phyloP scores from a whole-genome alignment of 2,888 invertebrate genomes.

The Yponomeuta cagnagella region DNA sequence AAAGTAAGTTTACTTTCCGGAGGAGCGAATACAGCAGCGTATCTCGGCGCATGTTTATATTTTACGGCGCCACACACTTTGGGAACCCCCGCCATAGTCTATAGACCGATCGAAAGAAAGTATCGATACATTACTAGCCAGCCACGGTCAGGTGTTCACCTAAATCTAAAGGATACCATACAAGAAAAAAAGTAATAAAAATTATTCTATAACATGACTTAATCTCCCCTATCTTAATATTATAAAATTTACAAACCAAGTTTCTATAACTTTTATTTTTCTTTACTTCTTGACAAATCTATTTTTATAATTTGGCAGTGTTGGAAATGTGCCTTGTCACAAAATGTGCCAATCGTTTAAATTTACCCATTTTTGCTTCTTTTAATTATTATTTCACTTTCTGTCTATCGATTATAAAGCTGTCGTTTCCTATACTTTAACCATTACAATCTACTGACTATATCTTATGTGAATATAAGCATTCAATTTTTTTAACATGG shows the following conservation, averaged over 20 bases:
- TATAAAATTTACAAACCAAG: slow-evolving; percentile 59
- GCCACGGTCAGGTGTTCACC: slow-evolving; percentile 50
- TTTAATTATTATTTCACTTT: slow-evolving; percentile 19
- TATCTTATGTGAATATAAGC: slow-evolving; percentile 60
- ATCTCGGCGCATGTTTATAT: too few species aligned
- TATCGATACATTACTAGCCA: slow-evolving; percentile 27
- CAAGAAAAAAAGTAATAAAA: slow-evolving; percentile 60
- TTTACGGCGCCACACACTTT: too few species aligned
- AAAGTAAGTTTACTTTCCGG: too few species aligned
- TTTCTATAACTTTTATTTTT: slow-evolving; percentile 31
- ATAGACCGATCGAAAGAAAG: slow-evolving; percentile 24
- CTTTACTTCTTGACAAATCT: slow-evolving; percentile 41
- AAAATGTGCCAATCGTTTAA: slow-evolving; percentile 39
- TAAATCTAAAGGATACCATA: slow-evolving; percentile 63
- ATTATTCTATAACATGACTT: slow-evolving; percentile 72
- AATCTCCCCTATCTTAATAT: slow-evolving; percentile 34
- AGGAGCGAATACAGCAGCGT: too few species aligned
- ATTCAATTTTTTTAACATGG: slow-evolving; percentile 41
- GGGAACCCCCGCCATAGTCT: too few species aligned
- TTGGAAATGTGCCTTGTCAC: slow-evolving; percentile 76
- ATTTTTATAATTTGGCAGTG: slow-evolving; percentile 68
- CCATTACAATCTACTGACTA: slow-evolving; percentile 65
- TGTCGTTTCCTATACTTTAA: slow-evolving; percentile 65
- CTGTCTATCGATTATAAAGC: slow-evolving; percentile 67
- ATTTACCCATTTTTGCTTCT: slow-evolving; percentile 21